Percentiles rank a stretch among this genome's conserved stretches.
Conservation (phyloP, 2,888 invertebrate genomes). For the Drosophila suboccidentalis region DNA sequence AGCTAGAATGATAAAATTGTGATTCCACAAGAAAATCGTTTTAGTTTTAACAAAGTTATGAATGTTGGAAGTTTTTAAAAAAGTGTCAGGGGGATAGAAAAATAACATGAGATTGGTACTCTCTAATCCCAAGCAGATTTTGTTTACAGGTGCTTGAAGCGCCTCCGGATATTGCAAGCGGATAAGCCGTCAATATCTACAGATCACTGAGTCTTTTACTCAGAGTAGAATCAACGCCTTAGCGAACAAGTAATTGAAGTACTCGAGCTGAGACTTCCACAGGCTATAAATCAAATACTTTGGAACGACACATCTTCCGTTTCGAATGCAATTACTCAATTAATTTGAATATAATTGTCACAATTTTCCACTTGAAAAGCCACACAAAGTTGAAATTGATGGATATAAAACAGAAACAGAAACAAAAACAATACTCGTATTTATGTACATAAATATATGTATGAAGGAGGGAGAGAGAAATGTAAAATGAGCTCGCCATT, state of each 20-base stretch:
- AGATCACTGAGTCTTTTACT: neutral
- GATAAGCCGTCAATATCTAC: constrained; percentile 10
- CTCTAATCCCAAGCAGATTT: neutral
- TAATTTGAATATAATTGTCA: constrained; percentile 84
- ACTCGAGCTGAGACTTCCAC: constrained; percentile 64
- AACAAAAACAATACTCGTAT: constrained; percentile 16
- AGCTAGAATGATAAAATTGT: too few relatives aligned
- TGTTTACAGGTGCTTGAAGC: constrained; percentile 57
- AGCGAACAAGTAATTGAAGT: constrained; percentile 10
- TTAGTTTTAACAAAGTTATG: too few relatives aligned
- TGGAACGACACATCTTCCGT: constrained; percentile 37
- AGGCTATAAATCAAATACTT: constrained; percentile 74
- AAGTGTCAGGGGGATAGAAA: too few relatives aligned
- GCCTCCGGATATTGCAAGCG: constrained; percentile 37
- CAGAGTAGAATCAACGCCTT: constrained; percentile 13
- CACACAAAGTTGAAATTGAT: constrained; percentile 53
- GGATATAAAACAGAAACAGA: constrained; percentile 73
- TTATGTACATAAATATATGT: constrained; percentile 7
- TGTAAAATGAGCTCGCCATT: constrained; percentile 73
- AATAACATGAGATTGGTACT: neutral
- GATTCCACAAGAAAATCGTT: too few relatives aligned
- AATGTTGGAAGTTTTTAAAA: too few relatives aligned
- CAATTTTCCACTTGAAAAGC: constrained; percentile 81
- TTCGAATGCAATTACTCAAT: constrained; percentile 76
- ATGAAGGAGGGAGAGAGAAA: constrained; percentile 15